phyloP scores from a whole-genome alignment of 2,888 invertebrate genomes.

The Phasia obesa region DNA sequence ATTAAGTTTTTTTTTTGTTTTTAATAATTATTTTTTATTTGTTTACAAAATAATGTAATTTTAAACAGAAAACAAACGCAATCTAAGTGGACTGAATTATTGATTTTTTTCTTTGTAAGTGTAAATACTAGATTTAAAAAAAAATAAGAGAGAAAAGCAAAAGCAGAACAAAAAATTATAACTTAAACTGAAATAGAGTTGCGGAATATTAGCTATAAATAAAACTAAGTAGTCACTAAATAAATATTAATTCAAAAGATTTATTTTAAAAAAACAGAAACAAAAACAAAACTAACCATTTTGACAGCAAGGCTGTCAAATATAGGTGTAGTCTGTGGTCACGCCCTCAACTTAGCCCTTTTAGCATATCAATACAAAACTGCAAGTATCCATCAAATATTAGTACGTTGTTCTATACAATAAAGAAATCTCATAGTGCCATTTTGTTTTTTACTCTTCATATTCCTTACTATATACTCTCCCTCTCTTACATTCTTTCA shows the following conservation, averaged over 20 bases:
- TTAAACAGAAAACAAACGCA: slow-evolving; percentile 76
- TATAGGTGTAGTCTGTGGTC: slow-evolving; percentile 36
- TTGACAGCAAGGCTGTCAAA: slow-evolving; percentile 70
- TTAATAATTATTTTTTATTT: slow-evolving; percentile 51
- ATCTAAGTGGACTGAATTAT: slow-evolving; percentile 81
- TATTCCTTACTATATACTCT: too few species aligned
- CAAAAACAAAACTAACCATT: slow-evolving; percentile 47
- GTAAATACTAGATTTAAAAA: slow-evolving; percentile 77
- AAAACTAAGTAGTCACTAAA: slow-evolving; percentile 61
- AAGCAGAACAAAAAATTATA: slow-evolving; percentile 40
- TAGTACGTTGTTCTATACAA: slow-evolving; percentile 40
- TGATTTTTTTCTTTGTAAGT: slow-evolving; percentile 78
- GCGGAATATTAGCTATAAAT: slow-evolving; percentile 35
- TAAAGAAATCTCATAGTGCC: slow-evolving; percentile 61
- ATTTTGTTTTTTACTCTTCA: slow-evolving; percentile 41
- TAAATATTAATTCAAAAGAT: slow-evolving; percentile 31
- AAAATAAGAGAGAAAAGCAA: slow-evolving; percentile 58
- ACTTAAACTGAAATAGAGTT: slow-evolving; percentile 38
- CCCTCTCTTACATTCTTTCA: too few species aligned
- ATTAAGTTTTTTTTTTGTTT: slow-evolving; percentile 38
- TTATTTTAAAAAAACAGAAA: slow-evolving; percentile 17
- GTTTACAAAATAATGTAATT: slow-evolving; percentile 57
- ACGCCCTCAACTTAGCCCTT: slow-evolving; percentile 38
- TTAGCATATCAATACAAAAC: not conserved
- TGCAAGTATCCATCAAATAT: not conserved